A percentile compares a stretch with the other conserved stretches of the same genome.
Conservation (phyloP, 2,888 invertebrate genomes). For the Liodrosophila aerea region DNA sequence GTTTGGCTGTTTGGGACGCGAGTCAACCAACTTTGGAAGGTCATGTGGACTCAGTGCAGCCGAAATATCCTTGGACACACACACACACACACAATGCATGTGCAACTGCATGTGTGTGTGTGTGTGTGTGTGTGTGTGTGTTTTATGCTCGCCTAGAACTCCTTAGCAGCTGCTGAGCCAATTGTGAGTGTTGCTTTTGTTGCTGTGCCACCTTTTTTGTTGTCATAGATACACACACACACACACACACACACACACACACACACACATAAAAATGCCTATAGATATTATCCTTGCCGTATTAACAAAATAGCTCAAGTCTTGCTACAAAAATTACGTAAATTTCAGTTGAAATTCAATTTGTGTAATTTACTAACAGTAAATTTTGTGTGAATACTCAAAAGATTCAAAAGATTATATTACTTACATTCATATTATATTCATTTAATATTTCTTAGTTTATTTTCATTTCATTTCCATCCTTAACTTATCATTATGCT, state of each 20-base stretch:
- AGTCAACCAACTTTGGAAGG: conserved; percentile 80
- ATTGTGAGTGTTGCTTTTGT: conserved; percentile 35
- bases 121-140: conserved; percentile 19
- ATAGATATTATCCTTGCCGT: conserved; percentile 5
- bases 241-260: neutral
- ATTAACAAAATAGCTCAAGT: conserved; percentile 10
- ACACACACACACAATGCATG: conserved; percentile 22
- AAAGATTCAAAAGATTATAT: too few relatives aligned
- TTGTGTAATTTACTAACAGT: too few relatives aligned
- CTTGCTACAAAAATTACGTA: too few relatives aligned
- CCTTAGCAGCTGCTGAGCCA: conserved; percentile 42
- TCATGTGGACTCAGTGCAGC: conserved; percentile 74
- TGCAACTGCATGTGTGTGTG: too few relatives aligned
- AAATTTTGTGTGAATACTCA: too few relatives aligned
- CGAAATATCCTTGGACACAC: conserved; percentile 74
- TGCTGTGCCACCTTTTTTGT: conserved; percentile 46
- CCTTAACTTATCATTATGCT: too few relatives aligned
- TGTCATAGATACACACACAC: conserved; percentile 45
- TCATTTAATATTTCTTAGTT: too few relatives aligned
- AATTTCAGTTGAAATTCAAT: neutral
- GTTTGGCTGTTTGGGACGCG: conserved; percentile 24
- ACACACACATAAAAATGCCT: neutral
- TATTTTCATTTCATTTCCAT: too few relatives aligned
- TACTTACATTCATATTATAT: too few relatives aligned
- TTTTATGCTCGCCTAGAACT: conserved; percentile 36